Base-by-base conservation (phyloP, 2,888 invertebrate genomes). In the Caradrina clavipalpis region DNA sequence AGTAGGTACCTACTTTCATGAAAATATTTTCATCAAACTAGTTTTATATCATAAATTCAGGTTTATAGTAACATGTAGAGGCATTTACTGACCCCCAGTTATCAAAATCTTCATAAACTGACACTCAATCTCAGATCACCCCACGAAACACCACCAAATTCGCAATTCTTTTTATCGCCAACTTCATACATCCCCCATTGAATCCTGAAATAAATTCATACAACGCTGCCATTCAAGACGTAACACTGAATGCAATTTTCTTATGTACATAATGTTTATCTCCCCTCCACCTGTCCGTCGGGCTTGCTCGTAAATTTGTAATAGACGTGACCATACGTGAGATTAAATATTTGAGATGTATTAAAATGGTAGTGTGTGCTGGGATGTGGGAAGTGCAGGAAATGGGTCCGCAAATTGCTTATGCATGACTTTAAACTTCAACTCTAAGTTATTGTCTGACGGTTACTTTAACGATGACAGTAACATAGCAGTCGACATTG, bases 251-350 rank as follows among this genome's bases (percentile, higher is more conserved):
- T 75, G 80, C 84, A 84, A 85, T 84, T 86, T 84, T 69, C 80
- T 77, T 75, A 56, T 67, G 86, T 79, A 84, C 74, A 86, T 82
- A 84, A 59, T 64, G 72, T 70, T 64, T 80, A 78, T 78, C 80
- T 82, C 84, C 82, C 84, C 84, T 80, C 57, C 60, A 49, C 70
- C 69, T 81, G 75, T 78, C 80, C 80, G 58, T 59, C 50, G 81
- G 85, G 59, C 62, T 58, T 55, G 72, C 76, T 82, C 84, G 74
- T 84, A 84, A 84, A 84, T 85, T 82, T 57, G 59, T 82, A 76
- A 84, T 82, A 77, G 73, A 72, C 71, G 77, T 85, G 81, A 77
- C 81, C 84, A 76, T 75, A 83, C 73, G 68, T 22, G 49, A 69
- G 69, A 72, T 78, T 81, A 76, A 84, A 84, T 83, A 83, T 84